Evolutionary conservation across 2,888 invertebrate species (phyloP).

Genomic region (Oxystoma pomonae): DNA sequence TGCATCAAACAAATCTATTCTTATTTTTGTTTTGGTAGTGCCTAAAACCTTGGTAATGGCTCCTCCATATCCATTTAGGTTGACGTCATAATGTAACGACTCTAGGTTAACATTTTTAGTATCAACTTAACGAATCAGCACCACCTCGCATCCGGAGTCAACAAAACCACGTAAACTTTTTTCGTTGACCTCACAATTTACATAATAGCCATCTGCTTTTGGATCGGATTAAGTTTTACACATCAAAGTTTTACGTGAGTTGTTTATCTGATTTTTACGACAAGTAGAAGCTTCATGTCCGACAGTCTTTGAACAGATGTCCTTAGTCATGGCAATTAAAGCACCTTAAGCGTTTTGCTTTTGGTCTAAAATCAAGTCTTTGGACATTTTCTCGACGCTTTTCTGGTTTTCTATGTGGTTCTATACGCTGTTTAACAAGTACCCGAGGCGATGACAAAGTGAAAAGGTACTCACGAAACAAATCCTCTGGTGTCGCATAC

Average conservation of each 20-base stretch:
- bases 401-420: no score
- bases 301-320: constrained; percentile 6
- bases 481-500: constrained; percentile 1
- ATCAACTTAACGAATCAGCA: constrained; percentile 8
- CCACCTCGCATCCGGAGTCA: constrained; percentile 8
- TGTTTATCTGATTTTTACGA: neutral
- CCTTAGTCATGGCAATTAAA: constrained; percentile 6
- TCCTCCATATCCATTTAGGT: neutral
- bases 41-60: neutral
- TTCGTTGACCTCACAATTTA: no score
- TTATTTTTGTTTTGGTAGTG: neutral
- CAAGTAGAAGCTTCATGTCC: neutral
- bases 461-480: constrained; percentile 5
- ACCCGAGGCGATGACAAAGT: no score
- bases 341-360: constrained; percentile 1
- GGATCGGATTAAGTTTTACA: neutral
- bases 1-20: no score
- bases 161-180: no score
- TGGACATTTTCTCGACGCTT: neutral
- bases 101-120: no score
- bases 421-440: no score
- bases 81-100: neutral
- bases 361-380: neutral
- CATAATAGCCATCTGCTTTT: no score
- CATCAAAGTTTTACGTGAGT: neutral